Evolutionary conservation across 2,888 invertebrate genomes (phyloP).

Genomic region (Urechis unicinctus): DNA sequence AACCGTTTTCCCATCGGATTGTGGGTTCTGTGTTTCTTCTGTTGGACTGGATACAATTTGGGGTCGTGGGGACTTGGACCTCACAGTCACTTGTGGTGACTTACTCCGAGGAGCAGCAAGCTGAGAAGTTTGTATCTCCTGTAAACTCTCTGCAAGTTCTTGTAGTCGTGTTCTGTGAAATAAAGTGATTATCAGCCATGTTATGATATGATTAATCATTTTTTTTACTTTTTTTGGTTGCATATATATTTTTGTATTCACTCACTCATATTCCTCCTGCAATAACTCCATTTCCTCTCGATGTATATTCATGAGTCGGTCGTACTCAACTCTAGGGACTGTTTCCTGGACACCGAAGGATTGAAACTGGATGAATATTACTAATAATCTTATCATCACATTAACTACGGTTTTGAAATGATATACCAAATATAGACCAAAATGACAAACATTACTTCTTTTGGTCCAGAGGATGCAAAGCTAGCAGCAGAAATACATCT

Average conservation of each 20-base stretch:
- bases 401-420: too few relatives aligned
- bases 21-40: neutral
- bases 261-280: conserved; percentile 45
- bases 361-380: too few relatives aligned
- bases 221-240: neutral
- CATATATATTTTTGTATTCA: conserved; percentile 4
- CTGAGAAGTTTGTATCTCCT: conserved; percentile 27
- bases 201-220: neutral
- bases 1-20: neutral
- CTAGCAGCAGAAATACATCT: conserved; percentile 25
- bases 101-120: neutral
- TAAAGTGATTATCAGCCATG: neutral
- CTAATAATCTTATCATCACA: too few relatives aligned
- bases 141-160: conserved; percentile 30
- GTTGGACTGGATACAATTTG: too few relatives aligned
- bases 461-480: neutral
- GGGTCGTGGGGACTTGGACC: too few relatives aligned
- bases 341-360: conserved; percentile 29
- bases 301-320: conserved; percentile 32
- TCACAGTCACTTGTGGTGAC: too few relatives aligned
- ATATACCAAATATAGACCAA: neutral
- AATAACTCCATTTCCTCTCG: conserved; percentile 34
- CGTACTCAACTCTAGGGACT: conserved; percentile 32
- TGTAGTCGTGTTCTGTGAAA: conserved; percentile 30
- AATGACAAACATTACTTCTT: neutral